These are phyloP conservation scores for Melanotaenia pygmaea DNA, from an alignment of 2,797 vertebrate species.

Conservation along the genomic window DNA sequence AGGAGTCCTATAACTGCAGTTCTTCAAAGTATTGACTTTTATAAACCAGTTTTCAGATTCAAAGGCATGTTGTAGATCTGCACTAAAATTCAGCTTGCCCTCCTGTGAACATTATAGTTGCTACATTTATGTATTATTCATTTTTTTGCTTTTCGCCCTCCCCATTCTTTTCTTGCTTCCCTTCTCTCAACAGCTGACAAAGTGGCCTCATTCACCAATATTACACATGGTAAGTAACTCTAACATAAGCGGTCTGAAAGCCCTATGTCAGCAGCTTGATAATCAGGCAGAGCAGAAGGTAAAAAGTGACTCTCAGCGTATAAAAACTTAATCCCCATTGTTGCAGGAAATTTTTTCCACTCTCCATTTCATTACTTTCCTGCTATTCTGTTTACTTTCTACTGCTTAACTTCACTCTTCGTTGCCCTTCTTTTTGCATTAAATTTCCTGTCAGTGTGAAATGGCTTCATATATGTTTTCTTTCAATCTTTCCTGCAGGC, in stretches of 20 bases:
- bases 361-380: slow-evolving; percentile 37
- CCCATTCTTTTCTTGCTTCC: slow-evolving; percentile 16
- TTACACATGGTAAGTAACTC: slow-evolving; percentile 78
- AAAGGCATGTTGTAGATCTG: slow-evolving; percentile 55
- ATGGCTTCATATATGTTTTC: slow-evolving; percentile 22
- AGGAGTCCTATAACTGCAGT: slow-evolving; percentile 58
- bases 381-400: slow-evolving; percentile 50
- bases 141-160: slow-evolving; percentile 54
- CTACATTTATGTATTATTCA: slow-evolving; percentile 72
- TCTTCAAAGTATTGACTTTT: slow-evolving; percentile 71
- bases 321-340: slow-evolving; percentile 78
- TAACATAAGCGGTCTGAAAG: slow-evolving; percentile 59
- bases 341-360: slow-evolving; percentile 41
- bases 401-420: slow-evolving; percentile 32
- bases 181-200: slow-evolving; percentile 64
- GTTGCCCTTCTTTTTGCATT: slow-evolving; percentile 30
- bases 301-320: slow-evolving; percentile 62
- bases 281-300: slow-evolving; percentile 69
- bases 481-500: slow-evolving; percentile 47
- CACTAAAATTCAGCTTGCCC: slow-evolving; percentile 55
- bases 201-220: slow-evolving; percentile 54
- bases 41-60: slow-evolving; percentile 54
- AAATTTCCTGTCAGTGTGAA: slow-evolving; percentile 10
- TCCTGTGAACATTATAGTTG: slow-evolving; percentile 68
- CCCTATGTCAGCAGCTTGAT: slow-evolving; percentile 71